Percentiles rank a stretch among this genome's conserved stretches.
Conservation (phyloP, 1,140 invertebrate genomes). For the Heliconius eleuchia region DNA sequence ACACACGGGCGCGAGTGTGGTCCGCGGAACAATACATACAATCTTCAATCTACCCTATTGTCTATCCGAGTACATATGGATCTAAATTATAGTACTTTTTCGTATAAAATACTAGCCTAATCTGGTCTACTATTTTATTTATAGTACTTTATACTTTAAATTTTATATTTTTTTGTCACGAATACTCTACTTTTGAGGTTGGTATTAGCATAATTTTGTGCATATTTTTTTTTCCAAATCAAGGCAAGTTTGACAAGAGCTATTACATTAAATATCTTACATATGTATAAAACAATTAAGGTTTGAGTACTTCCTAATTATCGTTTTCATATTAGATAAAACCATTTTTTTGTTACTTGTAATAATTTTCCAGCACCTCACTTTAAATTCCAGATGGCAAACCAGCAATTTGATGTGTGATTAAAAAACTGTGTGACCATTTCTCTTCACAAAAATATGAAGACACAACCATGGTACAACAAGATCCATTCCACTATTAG, state of each 20-base stretch:
- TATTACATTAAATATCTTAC: no score
- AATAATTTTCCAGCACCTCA: no score
- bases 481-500: neutral
- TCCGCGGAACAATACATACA: conserved; percentile 23
- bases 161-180: no score
- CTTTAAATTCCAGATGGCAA: no score
- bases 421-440: neutral
- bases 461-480: neutral
- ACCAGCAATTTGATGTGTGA: neutral
- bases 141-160: neutral
- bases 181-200: no score
- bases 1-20: conserved; percentile 23
- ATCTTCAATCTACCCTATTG: conserved; percentile 26
- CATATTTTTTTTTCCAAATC: no score
- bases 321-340: no score
- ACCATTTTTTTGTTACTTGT: no score
- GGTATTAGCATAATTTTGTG: no score
- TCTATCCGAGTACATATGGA: conserved; percentile 19
- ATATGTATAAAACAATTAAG: no score
- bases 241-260: no score
- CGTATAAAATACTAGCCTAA: neutral
- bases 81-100: conserved; percentile 11
- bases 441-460: neutral
- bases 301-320: no score
- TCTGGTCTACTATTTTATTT: neutral